Evolutionary conservation across 23 tunicate species (phyloP), one percentile per base, ranked within the genome.

Genomic region (Ascidia mentula): DNA sequence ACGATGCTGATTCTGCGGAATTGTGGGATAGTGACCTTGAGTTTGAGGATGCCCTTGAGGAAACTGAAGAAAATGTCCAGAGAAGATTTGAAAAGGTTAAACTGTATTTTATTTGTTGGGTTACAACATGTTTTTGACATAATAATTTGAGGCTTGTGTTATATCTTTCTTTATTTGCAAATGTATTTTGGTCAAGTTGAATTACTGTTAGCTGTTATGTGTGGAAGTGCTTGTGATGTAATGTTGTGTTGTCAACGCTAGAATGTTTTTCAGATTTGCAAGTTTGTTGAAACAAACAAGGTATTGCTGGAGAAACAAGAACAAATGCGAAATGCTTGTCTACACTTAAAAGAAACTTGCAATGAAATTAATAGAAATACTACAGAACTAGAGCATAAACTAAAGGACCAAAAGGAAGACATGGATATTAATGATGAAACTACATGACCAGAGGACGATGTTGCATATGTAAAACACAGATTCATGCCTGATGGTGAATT

Each of bases 21-120:
- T 5, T 53, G 65, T 53, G 65, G 65, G 65, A 53, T 28, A 53
- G 65, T 53, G 65, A 53, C 65, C 65, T 53, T 53, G 65, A 53
- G 13, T 53, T 53, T 9, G 65, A 53, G 24, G 65, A 53, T 53
- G 65, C 65, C 65, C 65, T 53, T 53, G 65, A 53, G 13, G 65
- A 53, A 53, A 53, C 65, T 5, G 65, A 53, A 9, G 65, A 53
- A 53, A 53, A 53, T 28, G 24, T 53, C 65, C 65, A 53, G 65
- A 26, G 65, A 28, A 53, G 65, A 53, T 53, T 53, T 53, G 65
- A 53, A 9, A 53, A 53, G 65, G 65, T 53, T 5, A 9, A 9
- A 20, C 22, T n/a, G n/a, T n/a, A n/a, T n/a, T n/a, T n/a, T n/a
- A n/a, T n/a, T n/a, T n/a, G n/a, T n/a, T n/a, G n/a, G n/a, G n/a